Percentiles rank a stretch among this genome's conserved stretches.
Conservation (phyloP, 2,888 invertebrate genomes). For the Oscheius sp. region DNA sequence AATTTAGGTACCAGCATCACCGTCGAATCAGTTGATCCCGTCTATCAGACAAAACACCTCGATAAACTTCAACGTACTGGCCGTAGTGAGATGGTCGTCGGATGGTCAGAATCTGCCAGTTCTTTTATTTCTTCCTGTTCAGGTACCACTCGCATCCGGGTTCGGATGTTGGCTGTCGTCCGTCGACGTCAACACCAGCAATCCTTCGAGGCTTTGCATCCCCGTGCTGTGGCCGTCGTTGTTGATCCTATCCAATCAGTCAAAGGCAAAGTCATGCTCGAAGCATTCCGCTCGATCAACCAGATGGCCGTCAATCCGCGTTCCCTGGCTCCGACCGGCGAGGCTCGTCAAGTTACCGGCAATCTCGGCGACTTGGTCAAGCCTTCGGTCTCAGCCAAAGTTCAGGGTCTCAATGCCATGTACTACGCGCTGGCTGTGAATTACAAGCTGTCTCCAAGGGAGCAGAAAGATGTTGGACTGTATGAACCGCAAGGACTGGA, state of each 20-base stretch:
- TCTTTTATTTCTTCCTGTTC: neutral
- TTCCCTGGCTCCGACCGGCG: slow-evolving; percentile 59
- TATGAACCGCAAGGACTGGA: slow-evolving; percentile 61
- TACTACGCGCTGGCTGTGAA: slow-evolving; percentile 63
- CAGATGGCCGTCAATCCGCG: slow-evolving; percentile 43
- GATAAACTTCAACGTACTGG: slow-evolving; percentile 52
- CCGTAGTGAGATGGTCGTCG: slow-evolving; percentile 58
- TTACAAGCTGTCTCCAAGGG: slow-evolving; percentile 55
- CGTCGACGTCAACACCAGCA: slow-evolving; percentile 82
- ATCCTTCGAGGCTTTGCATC: slow-evolving; percentile 83
- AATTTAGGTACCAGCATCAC: slow-evolving; percentile 62
- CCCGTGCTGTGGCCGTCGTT: slow-evolving; percentile 97
- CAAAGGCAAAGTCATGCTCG: slow-evolving; percentile 80
- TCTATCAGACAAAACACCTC: slow-evolving; percentile 58
- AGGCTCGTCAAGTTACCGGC: slow-evolving; percentile 57
- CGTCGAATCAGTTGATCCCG: slow-evolving; percentile 61
- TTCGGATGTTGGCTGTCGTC: slow-evolving; percentile 99
- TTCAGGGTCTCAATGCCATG: slow-evolving; percentile 59
- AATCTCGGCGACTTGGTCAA: slow-evolving; percentile 54
- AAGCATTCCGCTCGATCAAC: slow-evolving; percentile 63
- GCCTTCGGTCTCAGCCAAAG: slow-evolving; percentile 50
- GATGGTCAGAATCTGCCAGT: slow-evolving; percentile 42
- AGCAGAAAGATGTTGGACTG: slow-evolving; percentile 65
- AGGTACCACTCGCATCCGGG: slow-evolving; percentile 96
- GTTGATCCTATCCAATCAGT: slow-evolving; percentile 99